Conservation (phyloP, 2,113 vertebrate genomes). For the Arenaria interpres region DNA sequence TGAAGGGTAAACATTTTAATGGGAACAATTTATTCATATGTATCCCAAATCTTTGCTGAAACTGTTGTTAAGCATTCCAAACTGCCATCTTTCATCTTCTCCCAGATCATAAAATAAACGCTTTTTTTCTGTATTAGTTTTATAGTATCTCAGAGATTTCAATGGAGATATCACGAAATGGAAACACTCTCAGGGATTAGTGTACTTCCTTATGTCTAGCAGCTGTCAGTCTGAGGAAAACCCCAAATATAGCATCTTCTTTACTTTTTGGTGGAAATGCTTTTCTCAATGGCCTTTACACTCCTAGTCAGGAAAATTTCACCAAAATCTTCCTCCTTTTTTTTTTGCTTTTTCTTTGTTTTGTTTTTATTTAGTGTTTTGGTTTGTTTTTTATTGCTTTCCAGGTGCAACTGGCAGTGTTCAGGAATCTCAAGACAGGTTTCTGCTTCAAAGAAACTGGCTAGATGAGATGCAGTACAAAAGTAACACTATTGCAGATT, state of each 20-base stretch:
- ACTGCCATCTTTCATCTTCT: not conserved
- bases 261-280: not conserved
- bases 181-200: not conserved
- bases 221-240: not conserved
- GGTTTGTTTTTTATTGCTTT: not conserved
- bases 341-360: not conserved
- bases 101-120: not conserved
- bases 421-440: not conserved
- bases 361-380: not conserved
- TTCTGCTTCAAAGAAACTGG: not conserved
- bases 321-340: not conserved
- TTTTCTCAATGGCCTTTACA: not conserved
- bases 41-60: not conserved
- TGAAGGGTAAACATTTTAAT: slow-evolving; percentile 2
- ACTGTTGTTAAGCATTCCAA: not conserved
- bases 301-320: not conserved
- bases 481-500: not conserved
- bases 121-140: not conserved
- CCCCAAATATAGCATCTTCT: not conserved
- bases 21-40: not conserved
- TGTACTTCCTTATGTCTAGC: not conserved
- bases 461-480: not conserved
- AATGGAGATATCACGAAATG: not conserved
- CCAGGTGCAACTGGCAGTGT: not conserved
- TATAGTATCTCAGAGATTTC: not conserved